Base-by-base conservation (phyloP, 2,113 vertebrate genomes). In the Polypterus senegalus region DNA sequence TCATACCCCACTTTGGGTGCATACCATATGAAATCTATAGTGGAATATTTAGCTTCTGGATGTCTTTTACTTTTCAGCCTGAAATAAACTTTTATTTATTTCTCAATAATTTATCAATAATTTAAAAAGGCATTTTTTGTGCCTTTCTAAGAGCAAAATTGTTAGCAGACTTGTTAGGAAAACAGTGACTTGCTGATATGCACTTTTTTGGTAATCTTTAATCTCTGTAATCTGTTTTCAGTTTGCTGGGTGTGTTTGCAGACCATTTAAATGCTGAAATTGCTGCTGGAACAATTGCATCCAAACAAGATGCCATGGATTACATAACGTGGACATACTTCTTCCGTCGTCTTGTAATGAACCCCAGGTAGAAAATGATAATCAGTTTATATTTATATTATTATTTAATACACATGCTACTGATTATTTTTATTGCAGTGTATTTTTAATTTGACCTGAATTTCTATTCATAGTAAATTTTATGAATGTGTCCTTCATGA, bases 291-390 rank as follows among this genome's bases (percentile, higher is more conserved):
- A 97, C 94, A 61, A 82, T 97, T 77, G 78, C 90, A 51, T 99
- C 94, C 71, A 99, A 99, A 70, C 96, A 99, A 74, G 96, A 99
- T 56, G 91, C 95, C 48, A 91, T 99, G 93, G 96, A 99, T 81
- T 99, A 99, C 76, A 91, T 99, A 73, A 99, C 95, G 57, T 99
- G 96, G 96, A 98, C 94, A 0, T 98, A 98, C 66, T 97, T 99
- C 81, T 98, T 98, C 81, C 88, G 93, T 62, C 85, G 96, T 53
- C 90, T 99, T 72, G 81, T 97, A 73, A 99, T 98, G 96, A 99
- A 97, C 75, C 96, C 96, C 68, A 98, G 91, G 96, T 97, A 71
- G 27, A 27, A n/a, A n/a, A 27, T 27, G 27, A 27, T 27, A 27
- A 27, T 27, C 27, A 27, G 27, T 27, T 27, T 27, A 27, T 27